Evolutionary conservation across 2,888 invertebrate species (phyloP), one percentile per base, ranked within the genome.

Genomic region (Tachina lurida): DNA sequence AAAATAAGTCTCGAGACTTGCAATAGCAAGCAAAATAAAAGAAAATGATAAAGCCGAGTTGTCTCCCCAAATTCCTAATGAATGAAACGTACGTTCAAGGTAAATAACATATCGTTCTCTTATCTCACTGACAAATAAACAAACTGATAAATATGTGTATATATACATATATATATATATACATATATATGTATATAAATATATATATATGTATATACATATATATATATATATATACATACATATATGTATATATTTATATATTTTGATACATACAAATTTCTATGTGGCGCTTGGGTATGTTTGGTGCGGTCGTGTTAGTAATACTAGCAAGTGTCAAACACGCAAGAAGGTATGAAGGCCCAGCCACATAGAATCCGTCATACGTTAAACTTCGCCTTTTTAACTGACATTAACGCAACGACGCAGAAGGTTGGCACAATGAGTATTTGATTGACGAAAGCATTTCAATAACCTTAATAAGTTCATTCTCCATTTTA

Each of bases 11-110:
- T 87, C 87, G 86, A 86, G 87, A 87, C 86, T 87, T 84, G 84
- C 41, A 78, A 39, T 56, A 74, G 78, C 73, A 75, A 84, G 68
- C 68, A 79, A 79, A 84, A 63, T 63, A 82, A 76, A 71, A 49
- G 71, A 86, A 88, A 87, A 88, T 87, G 88, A 88, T 89, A 90
- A 90, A 90, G 89, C 89, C 88, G 88, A 89, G 89, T 89, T 90
- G 89, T 89, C 89, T 89, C 89, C 90, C 89, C 89, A 89, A 90
- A 89, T 89, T 88, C 88, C 88, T 87, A 87, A 87, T 88, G 88
- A 88, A 88, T 88, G 88, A 88, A 88, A 79, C 74, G 75, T 67
- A 77, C 63, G 70, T 71, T 70, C 49, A 70, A 65, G 65, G 75
- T 52, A 82, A 83, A 83, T 45, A 83, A 65, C 49, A 58, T 76